A percentile compares a stretch with the other conserved stretches of the same genome.
Conservation (phyloP, 2,888 invertebrate genomes). For the Odontothrips loti region DNA sequence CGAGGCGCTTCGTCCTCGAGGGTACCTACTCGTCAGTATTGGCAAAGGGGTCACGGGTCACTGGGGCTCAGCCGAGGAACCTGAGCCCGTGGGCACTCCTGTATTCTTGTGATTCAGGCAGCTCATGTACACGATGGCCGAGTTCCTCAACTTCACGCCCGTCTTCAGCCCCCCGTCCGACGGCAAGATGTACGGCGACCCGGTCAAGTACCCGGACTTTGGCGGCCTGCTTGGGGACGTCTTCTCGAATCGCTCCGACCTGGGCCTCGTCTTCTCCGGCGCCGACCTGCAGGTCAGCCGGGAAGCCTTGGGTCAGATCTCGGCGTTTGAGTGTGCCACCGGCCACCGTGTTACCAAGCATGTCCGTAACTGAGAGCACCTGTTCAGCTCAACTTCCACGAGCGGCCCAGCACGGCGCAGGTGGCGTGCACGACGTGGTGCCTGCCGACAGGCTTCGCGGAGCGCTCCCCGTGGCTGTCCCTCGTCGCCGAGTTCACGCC, state of each 20-base stretch:
- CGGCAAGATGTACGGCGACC: neutral
- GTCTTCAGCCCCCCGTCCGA: neutral
- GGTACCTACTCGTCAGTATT: neutral
- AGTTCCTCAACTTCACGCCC: neutral
- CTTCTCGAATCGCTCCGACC: neutral
- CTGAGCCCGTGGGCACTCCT: too few species aligned
- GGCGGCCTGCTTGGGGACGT: slow-evolving; percentile 3
- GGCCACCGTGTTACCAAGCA: too few species aligned
- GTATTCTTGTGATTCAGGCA: neutral
- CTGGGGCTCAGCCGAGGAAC: too few species aligned
- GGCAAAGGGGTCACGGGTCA: too few species aligned
- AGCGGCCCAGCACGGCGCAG: neutral
- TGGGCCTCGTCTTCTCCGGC: neutral
- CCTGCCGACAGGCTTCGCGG: neutral
- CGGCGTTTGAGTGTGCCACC: too few species aligned
- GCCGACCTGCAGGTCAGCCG: neutral
- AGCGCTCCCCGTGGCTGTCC: neutral
- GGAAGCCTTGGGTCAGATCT: too few species aligned
- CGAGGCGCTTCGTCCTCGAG: neutral
- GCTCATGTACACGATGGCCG: neutral
- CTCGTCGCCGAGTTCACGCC: neutral
- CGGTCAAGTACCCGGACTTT: neutral
- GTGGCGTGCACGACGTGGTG: neutral
- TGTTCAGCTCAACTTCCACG: neutral
- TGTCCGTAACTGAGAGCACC: too few species aligned